These are phyloP conservation scores for Endotricha flammealis DNA, from an alignment of 2,888 invertebrate genomes.

Conservation along the genomic window DNA sequence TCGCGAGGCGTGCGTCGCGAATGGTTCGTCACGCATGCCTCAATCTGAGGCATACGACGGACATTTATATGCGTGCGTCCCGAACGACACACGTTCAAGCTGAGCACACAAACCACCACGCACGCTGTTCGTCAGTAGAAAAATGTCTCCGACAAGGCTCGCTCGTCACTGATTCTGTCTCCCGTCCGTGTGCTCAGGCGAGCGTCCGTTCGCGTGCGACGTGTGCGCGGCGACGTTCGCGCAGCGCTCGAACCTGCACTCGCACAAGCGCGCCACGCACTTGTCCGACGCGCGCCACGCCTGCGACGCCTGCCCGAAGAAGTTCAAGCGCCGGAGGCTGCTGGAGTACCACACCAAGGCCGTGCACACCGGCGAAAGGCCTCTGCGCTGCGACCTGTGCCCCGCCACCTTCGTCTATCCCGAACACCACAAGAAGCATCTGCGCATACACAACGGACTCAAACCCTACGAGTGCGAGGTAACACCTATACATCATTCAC, in stretches of 20 bases:
- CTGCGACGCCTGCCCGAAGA: conserved; percentile 84
- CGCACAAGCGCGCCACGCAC: conserved; percentile 88
- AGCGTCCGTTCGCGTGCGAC: conserved; percentile 88
- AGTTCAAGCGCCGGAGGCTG: conserved; percentile 84
- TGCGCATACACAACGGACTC: conserved; percentile 86
- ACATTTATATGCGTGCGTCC: too few species aligned
- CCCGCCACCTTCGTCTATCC: conserved; percentile 89
- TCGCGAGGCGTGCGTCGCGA: too few species aligned
- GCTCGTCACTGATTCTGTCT: too few species aligned
- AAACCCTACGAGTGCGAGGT: conserved; percentile 87
- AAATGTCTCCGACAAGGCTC: too few species aligned
- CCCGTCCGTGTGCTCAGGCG: too few species aligned
- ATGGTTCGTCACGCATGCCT: too few species aligned
- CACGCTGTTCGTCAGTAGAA: too few species aligned
- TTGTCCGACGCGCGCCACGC: conserved; percentile 85
- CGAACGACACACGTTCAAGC: too few species aligned
- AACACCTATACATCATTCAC: conserved; percentile 8
- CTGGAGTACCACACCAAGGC: conserved; percentile 90
- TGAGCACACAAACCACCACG: too few species aligned
- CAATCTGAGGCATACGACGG: too few species aligned
- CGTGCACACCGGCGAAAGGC: conserved; percentile 87
- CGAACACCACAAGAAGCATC: conserved; percentile 89
- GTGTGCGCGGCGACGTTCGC: conserved; percentile 88
- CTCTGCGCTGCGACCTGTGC: conserved; percentile 85
- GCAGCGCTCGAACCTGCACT: conserved; percentile 89